Evolutionary conservation across 2,888 invertebrate species (phyloP), one percentile per base, ranked within the genome.

Genomic region (Oligia latruncula): DNA sequence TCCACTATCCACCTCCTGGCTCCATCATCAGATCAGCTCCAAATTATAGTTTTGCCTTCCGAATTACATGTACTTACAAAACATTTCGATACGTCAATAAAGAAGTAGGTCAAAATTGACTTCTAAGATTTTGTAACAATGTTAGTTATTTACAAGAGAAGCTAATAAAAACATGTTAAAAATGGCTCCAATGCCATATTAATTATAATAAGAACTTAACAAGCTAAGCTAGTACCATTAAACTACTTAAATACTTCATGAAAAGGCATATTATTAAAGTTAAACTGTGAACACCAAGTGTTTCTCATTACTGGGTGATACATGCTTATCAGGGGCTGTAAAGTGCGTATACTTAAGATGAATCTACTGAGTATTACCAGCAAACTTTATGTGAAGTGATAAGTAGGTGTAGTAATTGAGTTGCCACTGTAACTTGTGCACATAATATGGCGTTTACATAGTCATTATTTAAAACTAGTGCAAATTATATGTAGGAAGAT

Each of bases 401-500:
- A 73, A 78, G 29, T 49, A 70, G 60, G 23, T 83, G n/a, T 17
- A 46, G 58, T 58, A 52, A 74, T 58, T 64, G 15, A 84, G 71
- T 74, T 84, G 62, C n/a, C 58, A 58, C 68, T 58, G 49, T 35
- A 49, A 79, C 58, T 71, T 74, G 29, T 83, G 35, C 23, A 71
- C 71, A 15, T 79, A 64, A 72, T 68, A 65, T 60, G 49, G 46
- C 29, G 9, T 66, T 74, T 64, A 43, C n/a, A 17, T 46, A 62
- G 46, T 46, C 17, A 49, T 82, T 76, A 76, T 75, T 68, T 82
- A 15, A 62, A 76, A 55, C 49, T 20, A 46, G 67, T 46, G 1
- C n/a, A 68, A 82, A 65, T 67, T 82, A n/a, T 67, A 46, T 1
- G 40, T 13, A 29, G 8, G 11, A 4, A n/a, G 64, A 65, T 71